A percentile compares a stretch with the other conserved stretches of the same genome.
Evolutionary conservation across 2,888 invertebrate genomes (phyloP).

Genomic region (Operophtera brumata): DNA sequence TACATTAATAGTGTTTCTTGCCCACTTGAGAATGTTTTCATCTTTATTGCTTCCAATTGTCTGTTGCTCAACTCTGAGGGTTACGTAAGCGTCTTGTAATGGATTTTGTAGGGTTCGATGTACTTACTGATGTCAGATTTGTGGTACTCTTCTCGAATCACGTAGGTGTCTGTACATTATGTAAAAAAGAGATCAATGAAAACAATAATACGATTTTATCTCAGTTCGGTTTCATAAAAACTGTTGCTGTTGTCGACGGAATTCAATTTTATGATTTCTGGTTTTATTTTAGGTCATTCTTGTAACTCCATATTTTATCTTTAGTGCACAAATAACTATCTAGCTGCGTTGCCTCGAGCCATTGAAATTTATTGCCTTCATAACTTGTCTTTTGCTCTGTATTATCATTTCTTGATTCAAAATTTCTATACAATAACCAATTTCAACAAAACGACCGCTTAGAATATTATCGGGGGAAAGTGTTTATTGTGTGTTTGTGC

Average conservation of each 20-base stretch:
- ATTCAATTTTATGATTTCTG: not conserved
- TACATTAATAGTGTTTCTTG: constrained; percentile 62
- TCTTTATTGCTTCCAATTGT: constrained; percentile 73
- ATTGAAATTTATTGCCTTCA: constrained; percentile 44
- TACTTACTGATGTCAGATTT: constrained; percentile 47
- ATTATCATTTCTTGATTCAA: constrained; percentile 34
- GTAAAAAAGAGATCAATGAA: too few species aligned
- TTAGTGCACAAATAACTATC: constrained; percentile 38
- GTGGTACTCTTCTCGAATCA: constrained; percentile 8
- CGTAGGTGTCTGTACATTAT: constrained; percentile 5
- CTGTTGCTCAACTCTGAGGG: constrained; percentile 62
- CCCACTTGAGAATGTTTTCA: constrained; percentile 64
- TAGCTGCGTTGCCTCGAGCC: constrained; percentile 38
- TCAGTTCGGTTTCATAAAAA: too few species aligned
- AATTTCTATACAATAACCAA: constrained; percentile 13
- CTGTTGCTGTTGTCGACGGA: not conserved
- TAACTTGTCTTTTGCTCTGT: constrained; percentile 30
- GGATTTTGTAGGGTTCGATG: constrained; percentile 61
- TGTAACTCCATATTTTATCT: constrained; percentile 6
- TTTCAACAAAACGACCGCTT: not conserved
- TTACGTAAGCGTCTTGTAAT: constrained; percentile 66
- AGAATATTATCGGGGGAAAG: constrained; percentile 41
- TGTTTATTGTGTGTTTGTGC: constrained; percentile 43
- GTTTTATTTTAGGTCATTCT: not conserved
- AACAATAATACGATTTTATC: not conserved